A percentile compares a stretch with the other conserved stretches of the same genome.
Conservation (phyloP, 2,888 invertebrate genomes). For the Luperina nickerlii region DNA sequence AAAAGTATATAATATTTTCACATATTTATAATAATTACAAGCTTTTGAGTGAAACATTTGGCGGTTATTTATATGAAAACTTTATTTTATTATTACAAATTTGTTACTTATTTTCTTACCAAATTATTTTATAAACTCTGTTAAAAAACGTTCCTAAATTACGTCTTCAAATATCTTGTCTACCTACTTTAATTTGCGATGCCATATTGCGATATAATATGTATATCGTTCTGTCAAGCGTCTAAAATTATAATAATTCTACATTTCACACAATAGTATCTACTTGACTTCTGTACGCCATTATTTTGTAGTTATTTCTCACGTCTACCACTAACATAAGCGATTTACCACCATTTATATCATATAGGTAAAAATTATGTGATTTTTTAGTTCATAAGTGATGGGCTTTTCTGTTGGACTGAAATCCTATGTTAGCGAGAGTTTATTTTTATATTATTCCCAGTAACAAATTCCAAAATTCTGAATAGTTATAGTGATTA, state of each 20-base stretch:
- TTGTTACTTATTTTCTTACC: neutral
- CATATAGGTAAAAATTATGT: slow-evolving; percentile 74
- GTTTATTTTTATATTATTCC: slow-evolving; percentile 62
- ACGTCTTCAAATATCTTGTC: neutral
- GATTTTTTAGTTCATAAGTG: slow-evolving; percentile 74
- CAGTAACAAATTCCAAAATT: slow-evolving; percentile 53
- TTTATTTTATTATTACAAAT: neutral
- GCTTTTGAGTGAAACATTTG: neutral
- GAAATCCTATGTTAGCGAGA: slow-evolving; percentile 42
- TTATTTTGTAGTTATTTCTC: slow-evolving; percentile 20
- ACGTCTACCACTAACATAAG: slow-evolving; percentile 35
- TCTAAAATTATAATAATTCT: slow-evolving; percentile 10
- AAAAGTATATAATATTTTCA: slow-evolving; percentile 35
- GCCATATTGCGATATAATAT: slow-evolving; percentile 41
- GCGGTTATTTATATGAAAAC: neutral
- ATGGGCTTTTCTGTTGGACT: slow-evolving; percentile 59
- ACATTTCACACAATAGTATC: slow-evolving; percentile 8
- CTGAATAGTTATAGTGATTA: slow-evolving; percentile 34
- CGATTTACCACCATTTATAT: slow-evolving; percentile 56
- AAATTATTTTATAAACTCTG: neutral
- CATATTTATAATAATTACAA: slow-evolving; percentile 11
- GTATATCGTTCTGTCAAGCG: slow-evolving; percentile 3
- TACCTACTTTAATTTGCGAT: slow-evolving; percentile 21
- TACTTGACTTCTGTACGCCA: slow-evolving; percentile 6
- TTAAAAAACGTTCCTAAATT: slow-evolving; percentile 3